Conservation (phyloP, 2,797 vertebrate genomes). For the Dallia pectoralis region DNA sequence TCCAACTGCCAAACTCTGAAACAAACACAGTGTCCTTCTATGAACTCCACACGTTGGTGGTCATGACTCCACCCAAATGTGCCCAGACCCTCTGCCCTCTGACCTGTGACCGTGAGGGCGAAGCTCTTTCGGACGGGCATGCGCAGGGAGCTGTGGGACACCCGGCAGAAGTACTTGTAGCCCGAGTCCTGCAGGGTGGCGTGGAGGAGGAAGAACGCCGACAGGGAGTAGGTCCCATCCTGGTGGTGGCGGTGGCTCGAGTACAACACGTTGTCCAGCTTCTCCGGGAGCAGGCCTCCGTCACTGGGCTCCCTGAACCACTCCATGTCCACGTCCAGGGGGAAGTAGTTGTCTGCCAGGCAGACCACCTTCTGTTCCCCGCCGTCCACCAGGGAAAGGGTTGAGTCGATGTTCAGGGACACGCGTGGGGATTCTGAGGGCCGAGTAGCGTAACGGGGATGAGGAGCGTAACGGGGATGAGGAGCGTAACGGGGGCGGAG, state of each 20-base stretch:
- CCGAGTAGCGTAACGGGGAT: no score
- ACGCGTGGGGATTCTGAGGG: constrained; percentile 71
- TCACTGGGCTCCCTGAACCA: constrained; percentile 63
- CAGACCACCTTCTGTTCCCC: constrained; percentile 71
- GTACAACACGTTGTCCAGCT: constrained; percentile 62
- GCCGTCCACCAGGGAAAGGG: constrained; percentile 58
- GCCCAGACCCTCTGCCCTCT: constrained; percentile 15
- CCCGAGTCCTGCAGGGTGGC: constrained; percentile 56
- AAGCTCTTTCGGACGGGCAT: constrained; percentile 72
- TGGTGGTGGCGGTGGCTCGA: constrained; percentile 72
- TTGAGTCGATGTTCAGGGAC: constrained; percentile 55
- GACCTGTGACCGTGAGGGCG: constrained; percentile 60
- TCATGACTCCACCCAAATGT: not conserved
- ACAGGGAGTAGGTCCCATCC: constrained; percentile 71
- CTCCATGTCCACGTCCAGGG: constrained; percentile 70
- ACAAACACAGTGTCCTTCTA: not conserved
- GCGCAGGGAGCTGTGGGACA: constrained; percentile 69
- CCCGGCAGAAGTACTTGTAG: constrained; percentile 68
- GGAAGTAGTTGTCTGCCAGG: constrained; percentile 67
- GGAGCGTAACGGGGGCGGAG: no score
- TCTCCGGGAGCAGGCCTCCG: constrained; percentile 58
- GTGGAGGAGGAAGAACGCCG: constrained; percentile 72
- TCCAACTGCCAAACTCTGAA: constrained; percentile 57
- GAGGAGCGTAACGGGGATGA: no score
- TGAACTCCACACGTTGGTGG: no score